Conservation (phyloP, 2,888 invertebrate species). For the Cantharis rufa region DNA sequence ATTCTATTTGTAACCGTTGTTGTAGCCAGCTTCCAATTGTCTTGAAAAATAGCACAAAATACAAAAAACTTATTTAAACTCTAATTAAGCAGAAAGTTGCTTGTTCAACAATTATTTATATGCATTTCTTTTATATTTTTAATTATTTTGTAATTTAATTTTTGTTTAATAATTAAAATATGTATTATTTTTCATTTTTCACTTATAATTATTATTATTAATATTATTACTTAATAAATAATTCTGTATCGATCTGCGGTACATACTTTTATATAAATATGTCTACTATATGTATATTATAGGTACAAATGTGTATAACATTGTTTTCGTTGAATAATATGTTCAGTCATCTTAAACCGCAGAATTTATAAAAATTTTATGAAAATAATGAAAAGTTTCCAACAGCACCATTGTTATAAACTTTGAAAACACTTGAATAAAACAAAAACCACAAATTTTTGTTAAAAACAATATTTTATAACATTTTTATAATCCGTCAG, state of each 20-base stretch:
- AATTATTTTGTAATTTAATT: too few species aligned
- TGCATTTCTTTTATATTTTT: too few species aligned
- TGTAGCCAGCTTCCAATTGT: background rate
- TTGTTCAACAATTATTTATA: background rate
- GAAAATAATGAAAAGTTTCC: background rate
- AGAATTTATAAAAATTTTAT: background rate
- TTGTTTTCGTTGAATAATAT: background rate
- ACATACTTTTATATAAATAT: too few species aligned
- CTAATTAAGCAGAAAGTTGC: background rate
- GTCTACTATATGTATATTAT: too few species aligned
- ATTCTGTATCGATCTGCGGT: too few species aligned
- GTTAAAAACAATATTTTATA: background rate
- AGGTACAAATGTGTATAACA: background rate
- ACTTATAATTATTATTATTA: too few species aligned
- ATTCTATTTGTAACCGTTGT: conserved; percentile 8
- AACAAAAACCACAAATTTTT: background rate
- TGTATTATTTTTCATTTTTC: background rate
- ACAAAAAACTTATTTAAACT: background rate
- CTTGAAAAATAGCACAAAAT: background rate
- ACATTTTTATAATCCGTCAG: background rate
- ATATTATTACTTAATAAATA: too few species aligned
- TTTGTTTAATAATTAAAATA: too few species aligned
- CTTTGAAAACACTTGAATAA: background rate
- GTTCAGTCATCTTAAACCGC: background rate
- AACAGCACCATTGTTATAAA: background rate